Conservation (phyloP, 1,140 invertebrate genomes). For the Latrodectus geometricus region DNA sequence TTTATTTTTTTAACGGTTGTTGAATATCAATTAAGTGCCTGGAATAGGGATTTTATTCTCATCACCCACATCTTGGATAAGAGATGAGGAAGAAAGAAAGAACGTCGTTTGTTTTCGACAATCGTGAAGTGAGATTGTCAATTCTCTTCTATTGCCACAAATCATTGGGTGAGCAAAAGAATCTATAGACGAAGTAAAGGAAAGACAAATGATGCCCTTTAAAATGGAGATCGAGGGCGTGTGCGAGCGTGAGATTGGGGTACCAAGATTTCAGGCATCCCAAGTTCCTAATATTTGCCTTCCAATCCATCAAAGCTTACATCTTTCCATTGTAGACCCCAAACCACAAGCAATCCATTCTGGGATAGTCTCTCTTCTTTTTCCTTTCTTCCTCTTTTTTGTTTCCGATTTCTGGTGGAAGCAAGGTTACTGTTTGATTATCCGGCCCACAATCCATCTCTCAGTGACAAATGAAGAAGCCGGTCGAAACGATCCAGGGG, state of each 20-base stretch:
- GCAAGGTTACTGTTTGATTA: constrained; percentile 61
- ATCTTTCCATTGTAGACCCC: constrained; percentile 57
- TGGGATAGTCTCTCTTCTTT: neutral
- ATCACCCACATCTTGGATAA: too few relatives aligned
- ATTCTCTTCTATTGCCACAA: constrained; percentile 49
- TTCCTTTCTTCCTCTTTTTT: constrained; percentile 28
- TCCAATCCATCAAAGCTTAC: constrained; percentile 59
- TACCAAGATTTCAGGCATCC: constrained; percentile 52
- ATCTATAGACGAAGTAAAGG: constrained; percentile 16
- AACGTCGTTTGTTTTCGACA: constrained; percentile 30
- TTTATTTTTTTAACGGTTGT: too few relatives aligned
- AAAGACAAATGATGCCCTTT: constrained; percentile 34
- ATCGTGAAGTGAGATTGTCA: constrained; percentile 47
- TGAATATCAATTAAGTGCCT: too few relatives aligned
- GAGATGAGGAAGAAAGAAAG: too few relatives aligned
- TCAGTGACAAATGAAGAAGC: constrained; percentile 55
- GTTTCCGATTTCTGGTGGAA: constrained; percentile 40
- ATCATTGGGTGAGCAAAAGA: constrained; percentile 29
- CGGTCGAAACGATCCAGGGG: constrained; percentile 40
- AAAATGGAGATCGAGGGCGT: constrained; percentile 18
- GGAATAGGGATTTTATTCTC: too few relatives aligned
- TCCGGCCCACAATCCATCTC: constrained; percentile 53
- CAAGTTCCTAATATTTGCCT: constrained; percentile 58
- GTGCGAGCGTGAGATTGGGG: constrained; percentile 30
- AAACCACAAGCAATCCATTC: constrained; percentile 56